These are phyloP conservation scores for Theocolax elegans DNA, from an alignment of 1,140 invertebrate species.

Conservation along the genomic window DNA sequence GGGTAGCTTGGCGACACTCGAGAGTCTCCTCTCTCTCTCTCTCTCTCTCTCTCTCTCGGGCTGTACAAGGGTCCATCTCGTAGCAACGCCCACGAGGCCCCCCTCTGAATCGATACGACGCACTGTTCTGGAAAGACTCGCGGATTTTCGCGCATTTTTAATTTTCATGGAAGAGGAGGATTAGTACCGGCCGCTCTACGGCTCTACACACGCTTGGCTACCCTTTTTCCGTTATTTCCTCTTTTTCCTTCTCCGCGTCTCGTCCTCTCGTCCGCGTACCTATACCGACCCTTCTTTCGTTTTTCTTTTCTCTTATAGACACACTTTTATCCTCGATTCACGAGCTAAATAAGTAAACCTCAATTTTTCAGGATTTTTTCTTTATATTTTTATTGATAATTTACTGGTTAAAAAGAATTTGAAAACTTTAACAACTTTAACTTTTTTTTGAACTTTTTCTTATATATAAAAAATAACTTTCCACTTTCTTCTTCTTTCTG, in stretches of 20 bases:
- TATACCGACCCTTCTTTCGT: neutral
- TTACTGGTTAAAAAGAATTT: too few species aligned
- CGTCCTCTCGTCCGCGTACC: neutral
- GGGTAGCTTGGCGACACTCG: conserved; percentile 65
- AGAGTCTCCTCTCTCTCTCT: conserved; percentile 51
- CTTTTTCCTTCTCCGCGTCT: neutral
- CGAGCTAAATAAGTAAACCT: too few species aligned
- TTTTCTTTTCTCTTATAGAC: neutral
- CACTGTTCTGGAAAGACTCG: conserved; percentile 64
- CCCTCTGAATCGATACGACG: conserved; percentile 64
- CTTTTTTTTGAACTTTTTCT: too few species aligned
- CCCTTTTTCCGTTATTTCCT: neutral
- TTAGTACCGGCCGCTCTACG: neutral
- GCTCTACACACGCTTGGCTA: too few species aligned
- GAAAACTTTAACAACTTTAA: too few species aligned
- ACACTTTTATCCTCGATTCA: too few species aligned
- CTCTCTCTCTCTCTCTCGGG: conserved; percentile 49
- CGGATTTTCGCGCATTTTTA: conserved; percentile 52
- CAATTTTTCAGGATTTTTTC: too few species aligned
- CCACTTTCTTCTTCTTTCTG: too few species aligned
- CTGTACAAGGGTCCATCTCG: conserved; percentile 68
- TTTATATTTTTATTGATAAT: too few species aligned
- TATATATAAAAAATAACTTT: too few species aligned
- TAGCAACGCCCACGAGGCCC: conserved; percentile 69
- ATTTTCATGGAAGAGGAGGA: conserved; percentile 4